These are phyloP conservation scores for Eulemur albifrons DNA, from an alignment of 2,797 vertebrate genomes.

Conservation along the genomic window DNA sequence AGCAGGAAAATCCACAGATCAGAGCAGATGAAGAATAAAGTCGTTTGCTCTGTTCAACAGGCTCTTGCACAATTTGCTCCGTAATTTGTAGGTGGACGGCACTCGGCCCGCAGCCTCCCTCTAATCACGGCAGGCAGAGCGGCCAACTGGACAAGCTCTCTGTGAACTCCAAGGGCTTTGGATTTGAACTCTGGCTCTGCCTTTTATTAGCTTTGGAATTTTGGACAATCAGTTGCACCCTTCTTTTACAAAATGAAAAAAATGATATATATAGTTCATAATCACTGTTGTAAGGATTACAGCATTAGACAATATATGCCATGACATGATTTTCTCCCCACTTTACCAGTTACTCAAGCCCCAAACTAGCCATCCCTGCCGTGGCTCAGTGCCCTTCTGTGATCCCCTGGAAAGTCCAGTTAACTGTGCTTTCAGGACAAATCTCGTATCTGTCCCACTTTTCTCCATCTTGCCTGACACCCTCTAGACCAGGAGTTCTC, in stretches of 20 bases:
- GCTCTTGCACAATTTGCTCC: neutral
- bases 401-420: neutral
- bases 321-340: neutral
- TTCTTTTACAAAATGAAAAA: conserved; percentile 21
- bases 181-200: neutral
- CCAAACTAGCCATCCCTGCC: neutral
- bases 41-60: neutral
- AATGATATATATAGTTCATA: neutral
- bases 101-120: neutral
- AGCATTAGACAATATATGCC: neutral
- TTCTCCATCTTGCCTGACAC: neutral
- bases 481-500: neutral
- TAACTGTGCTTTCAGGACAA: neutral
- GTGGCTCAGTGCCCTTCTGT: neutral
- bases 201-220: neutral
- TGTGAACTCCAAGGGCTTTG: neutral
- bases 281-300: neutral
- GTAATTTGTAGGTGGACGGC: neutral
- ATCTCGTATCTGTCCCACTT: neutral
- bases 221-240: neutral
- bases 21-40: neutral
- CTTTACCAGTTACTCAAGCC: neutral
- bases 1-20: neutral
- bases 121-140: neutral
- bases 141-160: neutral